phyloP scores from a whole-genome alignment of 2,797 vertebrate species.

The Amblyopsis hoosieri region DNA sequence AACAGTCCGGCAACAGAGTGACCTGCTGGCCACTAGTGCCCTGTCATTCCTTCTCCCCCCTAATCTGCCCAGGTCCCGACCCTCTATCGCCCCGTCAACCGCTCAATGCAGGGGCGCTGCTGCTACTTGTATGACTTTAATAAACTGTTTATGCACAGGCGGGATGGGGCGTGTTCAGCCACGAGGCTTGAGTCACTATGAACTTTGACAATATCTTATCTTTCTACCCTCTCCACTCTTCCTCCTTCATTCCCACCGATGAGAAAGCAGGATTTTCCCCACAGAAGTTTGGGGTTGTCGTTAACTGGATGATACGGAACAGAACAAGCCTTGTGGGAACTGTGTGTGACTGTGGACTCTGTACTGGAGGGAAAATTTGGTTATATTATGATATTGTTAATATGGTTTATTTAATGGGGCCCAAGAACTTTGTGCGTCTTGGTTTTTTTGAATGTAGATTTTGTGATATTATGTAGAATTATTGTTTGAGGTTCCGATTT shows the following conservation, averaged over 20 bases:
- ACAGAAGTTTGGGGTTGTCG: constrained; percentile 41
- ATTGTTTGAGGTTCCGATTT: constrained; percentile 69
- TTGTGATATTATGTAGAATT: constrained; percentile 79
- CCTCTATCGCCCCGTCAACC: constrained; percentile 61
- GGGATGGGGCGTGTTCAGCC: constrained; percentile 65
- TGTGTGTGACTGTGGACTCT: constrained; percentile 40
- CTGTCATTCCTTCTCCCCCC: constrained; percentile 39
- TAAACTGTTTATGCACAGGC: constrained; percentile 80
- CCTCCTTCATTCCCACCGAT: constrained; percentile 51
- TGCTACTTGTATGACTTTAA: constrained; percentile 89
- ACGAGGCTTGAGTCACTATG: constrained; percentile 53
- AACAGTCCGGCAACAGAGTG: constrained; percentile 62
- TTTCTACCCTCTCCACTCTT: constrained; percentile 40
- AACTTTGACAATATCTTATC: constrained; percentile 50
- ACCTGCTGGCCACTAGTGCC: constrained; percentile 61
- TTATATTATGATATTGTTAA: constrained; percentile 63
- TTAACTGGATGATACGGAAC: constrained; percentile 53
- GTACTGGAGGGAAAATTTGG: constrained; percentile 49
- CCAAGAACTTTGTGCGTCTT: constrained; percentile 70
- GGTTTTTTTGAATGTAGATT: constrained; percentile 82
- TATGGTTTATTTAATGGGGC: constrained; percentile 75
- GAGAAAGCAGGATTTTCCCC: constrained; percentile 34
- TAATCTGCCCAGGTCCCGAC: constrained; percentile 36
- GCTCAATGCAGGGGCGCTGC: constrained; percentile 83
- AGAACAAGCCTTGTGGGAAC: constrained; percentile 31